Evolutionary conservation across 2,888 invertebrate genomes (phyloP).

Genomic region (Cynaeus angustus): DNA sequence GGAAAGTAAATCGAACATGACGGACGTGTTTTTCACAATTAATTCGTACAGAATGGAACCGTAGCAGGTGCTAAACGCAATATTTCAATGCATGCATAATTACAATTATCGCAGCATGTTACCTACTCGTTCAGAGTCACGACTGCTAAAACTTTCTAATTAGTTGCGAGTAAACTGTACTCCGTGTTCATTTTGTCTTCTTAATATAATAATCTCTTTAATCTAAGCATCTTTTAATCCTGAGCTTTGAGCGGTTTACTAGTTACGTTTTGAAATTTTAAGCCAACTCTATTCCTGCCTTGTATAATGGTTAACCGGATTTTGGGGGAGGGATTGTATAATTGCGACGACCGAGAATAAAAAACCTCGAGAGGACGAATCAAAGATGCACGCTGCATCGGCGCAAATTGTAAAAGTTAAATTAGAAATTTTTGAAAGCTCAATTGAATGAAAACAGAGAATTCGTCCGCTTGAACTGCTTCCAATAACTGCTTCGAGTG

Average conservation of each 20-base stretch:
- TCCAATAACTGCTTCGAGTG: constrained; percentile 56
- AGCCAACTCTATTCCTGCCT: constrained; percentile 37
- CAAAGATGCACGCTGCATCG: constrained; percentile 29
- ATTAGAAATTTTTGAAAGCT: constrained; percentile 45
- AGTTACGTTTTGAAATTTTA: constrained; percentile 52
- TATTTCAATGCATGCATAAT: constrained; percentile 56
- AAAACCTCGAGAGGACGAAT: constrained; percentile 12
- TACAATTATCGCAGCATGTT: constrained; percentile 59
- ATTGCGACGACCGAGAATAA: constrained; percentile 3
- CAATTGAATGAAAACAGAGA: constrained; percentile 53
- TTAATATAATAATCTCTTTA: constrained; percentile 52
- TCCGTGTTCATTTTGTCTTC: constrained; percentile 55
- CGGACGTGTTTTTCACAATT: background rate
- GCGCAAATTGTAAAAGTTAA: constrained; percentile 47
- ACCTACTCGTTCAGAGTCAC: constrained; percentile 52
- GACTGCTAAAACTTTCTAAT: constrained; percentile 58
- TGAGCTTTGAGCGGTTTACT: constrained; percentile 49
- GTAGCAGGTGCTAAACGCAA: constrained; percentile 47
- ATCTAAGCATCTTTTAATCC: constrained; percentile 55
- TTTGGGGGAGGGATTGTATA: constrained; percentile 11
- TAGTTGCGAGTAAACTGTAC: constrained; percentile 58
- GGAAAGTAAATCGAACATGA: background rate
- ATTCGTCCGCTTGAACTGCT: constrained; percentile 53
- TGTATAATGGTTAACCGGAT: constrained; percentile 38
- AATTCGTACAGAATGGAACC: constrained; percentile 8